A percentile compares a stretch with the other conserved stretches of the same genome.
These are phyloP conservation scores for Syritta pipiens DNA, from an alignment of 2,888 invertebrate species.

Conservation along the genomic window DNA sequence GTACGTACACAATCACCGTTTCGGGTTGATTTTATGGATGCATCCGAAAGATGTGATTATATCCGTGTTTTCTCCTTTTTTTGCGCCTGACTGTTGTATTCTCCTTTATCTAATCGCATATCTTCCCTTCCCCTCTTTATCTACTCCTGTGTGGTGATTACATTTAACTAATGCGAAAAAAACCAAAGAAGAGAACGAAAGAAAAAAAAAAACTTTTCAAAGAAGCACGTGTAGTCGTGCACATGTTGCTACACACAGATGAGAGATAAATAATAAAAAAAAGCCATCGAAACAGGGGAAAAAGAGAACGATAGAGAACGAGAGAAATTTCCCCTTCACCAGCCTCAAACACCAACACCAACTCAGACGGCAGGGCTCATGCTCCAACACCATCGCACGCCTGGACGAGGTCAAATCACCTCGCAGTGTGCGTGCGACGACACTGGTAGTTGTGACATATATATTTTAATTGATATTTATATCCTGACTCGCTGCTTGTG, in stretches of 20 bases:
- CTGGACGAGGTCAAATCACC: slow-evolving; percentile 62
- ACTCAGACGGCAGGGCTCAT: background rate
- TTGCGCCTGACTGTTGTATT: slow-evolving; percentile 19
- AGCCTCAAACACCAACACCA: background rate
- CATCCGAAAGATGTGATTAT: slow-evolving; percentile 6
- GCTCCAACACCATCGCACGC: slow-evolving; percentile 22
- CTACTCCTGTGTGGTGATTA: slow-evolving; percentile 15
- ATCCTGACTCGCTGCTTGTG: slow-evolving; percentile 42
- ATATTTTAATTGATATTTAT: slow-evolving; percentile 65
- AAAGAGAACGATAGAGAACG: no score
- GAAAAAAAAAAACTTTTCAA: slow-evolving; percentile 33
- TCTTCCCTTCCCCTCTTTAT: background rate
- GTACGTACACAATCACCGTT: slow-evolving; percentile 16
- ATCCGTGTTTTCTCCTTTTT: slow-evolving; percentile 6
- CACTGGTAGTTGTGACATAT: slow-evolving; percentile 62
- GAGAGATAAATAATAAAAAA: background rate
- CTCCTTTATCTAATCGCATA: slow-evolving; percentile 18
- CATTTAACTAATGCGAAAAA: slow-evolving; percentile 44
- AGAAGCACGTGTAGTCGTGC: slow-evolving; percentile 74
- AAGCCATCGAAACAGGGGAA: slow-evolving; percentile 14
- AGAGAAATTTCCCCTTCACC: slow-evolving; percentile 40
- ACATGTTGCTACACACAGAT: slow-evolving; percentile 72
- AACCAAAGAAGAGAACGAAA: slow-evolving; percentile 3
- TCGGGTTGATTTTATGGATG: slow-evolving; percentile 32
- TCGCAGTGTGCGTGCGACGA: slow-evolving; percentile 29